Evolutionary conservation across 2,113 vertebrate species (phyloP).

Genomic region (Psittacula cyanocephala): DNA sequence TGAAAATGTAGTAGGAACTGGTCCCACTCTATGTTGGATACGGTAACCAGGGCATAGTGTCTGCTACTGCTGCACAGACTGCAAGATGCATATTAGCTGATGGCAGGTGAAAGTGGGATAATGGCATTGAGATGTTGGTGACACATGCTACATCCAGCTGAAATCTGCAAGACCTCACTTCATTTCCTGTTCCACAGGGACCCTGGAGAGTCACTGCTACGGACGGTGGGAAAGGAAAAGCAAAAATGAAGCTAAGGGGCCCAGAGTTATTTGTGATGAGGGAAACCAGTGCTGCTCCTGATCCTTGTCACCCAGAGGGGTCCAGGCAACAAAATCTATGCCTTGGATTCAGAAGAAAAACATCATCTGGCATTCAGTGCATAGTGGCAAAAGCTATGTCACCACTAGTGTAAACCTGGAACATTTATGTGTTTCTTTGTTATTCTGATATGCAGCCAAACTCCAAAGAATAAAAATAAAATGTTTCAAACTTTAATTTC

Average conservation of each 20-base stretch:
- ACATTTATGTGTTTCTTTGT: not conserved
- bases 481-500: not conserved
- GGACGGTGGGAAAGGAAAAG: not conserved
- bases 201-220: not conserved
- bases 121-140: not conserved
- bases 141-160: fast-evolving
- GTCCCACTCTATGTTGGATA: not conserved
- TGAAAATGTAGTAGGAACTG: not conserved
- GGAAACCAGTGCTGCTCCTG: not conserved
- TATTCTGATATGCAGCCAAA: not conserved
- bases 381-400: not conserved
- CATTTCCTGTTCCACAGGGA: not conserved
- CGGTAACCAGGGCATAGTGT: fast-evolving
- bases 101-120: not conserved
- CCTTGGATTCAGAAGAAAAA: not conserved
- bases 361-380: not conserved
- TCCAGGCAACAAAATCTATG: not conserved
- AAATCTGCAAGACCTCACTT: not conserved
- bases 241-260: not conserved
- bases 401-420: not conserved
- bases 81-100: fast-evolving
- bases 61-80: not conserved
- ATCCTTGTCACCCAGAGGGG: not conserved
- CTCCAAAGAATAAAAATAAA: not conserved
- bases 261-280: not conserved